Base-by-base conservation (phyloP, 2,888 invertebrate species). In the Callosobruchus maculatus region DNA sequence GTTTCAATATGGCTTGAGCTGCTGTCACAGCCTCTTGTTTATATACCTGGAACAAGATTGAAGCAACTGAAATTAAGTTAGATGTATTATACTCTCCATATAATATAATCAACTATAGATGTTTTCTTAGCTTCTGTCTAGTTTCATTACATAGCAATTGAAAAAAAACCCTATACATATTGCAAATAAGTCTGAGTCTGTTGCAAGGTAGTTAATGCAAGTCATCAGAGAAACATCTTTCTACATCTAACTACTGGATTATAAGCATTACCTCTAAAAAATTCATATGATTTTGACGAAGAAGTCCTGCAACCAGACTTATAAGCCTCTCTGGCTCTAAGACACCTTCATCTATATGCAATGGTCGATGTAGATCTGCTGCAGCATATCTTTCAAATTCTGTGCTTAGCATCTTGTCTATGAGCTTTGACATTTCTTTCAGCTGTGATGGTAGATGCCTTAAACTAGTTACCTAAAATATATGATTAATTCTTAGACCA, bases 391-490 rank as follows among this genome's bases (percentile, higher is more conserved):
- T 92, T 83, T 95, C 94, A 86, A 99, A 98, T 87, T 99, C 99
- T 73, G 96, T 95, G 77, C 94, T 94, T 80, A 99, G 90, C 97
- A 99, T 97, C 88, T 97, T 97, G 84, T 98, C 97, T 80, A 99
- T 98, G 21, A 98, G 90, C 84, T 95, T 93, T 83, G 97, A 95
- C 93, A 99, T 95, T 90, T 99, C 99, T 76, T 93, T 94, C 72
- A 99, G 89, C 87, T 99, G 99, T 74, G 97, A 96, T 74, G 97
- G 95, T 76, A 99, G 89, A 88, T 99, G 97, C 81, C 98, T 93
- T 85, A 99, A 96, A 85, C 98, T 96, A 82, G 97, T 96, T 71
- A 99, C 75, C 77, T 77, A 22, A 2, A 67, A 67, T n/a, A n/a
- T n/a, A n/a, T n/a, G n/a, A n/a, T n/a, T n/a, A n/a, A n/a, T n/a